These are phyloP conservation scores for Hesperia comma DNA, from an alignment of 2,888 invertebrate species.

Conservation along the genomic window DNA sequence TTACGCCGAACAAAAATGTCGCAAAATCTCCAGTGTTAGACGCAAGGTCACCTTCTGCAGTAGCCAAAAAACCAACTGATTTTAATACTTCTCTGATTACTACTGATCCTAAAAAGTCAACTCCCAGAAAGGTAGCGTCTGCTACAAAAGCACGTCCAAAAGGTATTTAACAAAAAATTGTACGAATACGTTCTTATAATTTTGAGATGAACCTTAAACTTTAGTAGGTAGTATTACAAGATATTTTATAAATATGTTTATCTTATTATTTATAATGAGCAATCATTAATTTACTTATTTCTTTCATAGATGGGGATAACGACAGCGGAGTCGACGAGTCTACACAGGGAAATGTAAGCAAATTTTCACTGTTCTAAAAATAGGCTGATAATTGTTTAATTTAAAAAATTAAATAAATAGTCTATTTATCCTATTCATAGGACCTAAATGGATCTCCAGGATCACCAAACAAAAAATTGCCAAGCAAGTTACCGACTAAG, in stretches of 20 bases:
- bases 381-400: constrained; percentile 1
- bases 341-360: constrained; percentile 90
- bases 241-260: not conserved
- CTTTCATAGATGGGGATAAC: constrained; percentile 89
- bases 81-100: constrained; percentile 58
- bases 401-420: constrained; percentile 1
- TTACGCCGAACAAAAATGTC: constrained; percentile 57
- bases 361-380: not conserved
- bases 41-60: constrained; percentile 57
- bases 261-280: not conserved
- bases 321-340: constrained; percentile 93
- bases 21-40: constrained; percentile 65
- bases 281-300: constrained; percentile 12
- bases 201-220: constrained; percentile 65
- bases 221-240: constrained; percentile 10
- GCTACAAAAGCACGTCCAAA: constrained; percentile 74
- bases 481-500: constrained; percentile 81
- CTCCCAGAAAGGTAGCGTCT: constrained; percentile 71
- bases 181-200: not conserved
- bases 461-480: constrained; percentile 90
- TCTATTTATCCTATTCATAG: constrained; percentile 51
- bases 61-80: constrained; percentile 72
- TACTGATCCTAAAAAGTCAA: constrained; percentile 67
- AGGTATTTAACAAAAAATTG: constrained; percentile 61
- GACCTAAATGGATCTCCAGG: constrained; percentile 88